phyloP scores from a whole-genome alignment of 2,797 vertebrate genomes.

The Masticophis lateralis region DNA sequence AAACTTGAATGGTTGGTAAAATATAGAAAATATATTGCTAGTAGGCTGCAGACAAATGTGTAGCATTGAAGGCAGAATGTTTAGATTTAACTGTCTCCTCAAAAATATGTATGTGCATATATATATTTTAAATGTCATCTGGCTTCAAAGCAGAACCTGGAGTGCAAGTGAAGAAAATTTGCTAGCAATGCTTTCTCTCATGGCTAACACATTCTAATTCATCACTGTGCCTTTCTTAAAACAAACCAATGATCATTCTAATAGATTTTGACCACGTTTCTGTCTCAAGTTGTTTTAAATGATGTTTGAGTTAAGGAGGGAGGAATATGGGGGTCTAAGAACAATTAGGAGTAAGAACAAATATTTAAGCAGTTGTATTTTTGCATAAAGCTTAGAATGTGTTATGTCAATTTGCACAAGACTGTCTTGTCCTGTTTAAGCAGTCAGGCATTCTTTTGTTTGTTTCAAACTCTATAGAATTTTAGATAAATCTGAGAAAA shows the following conservation, averaged over 20 bases:
- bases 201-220: slow-evolving; percentile 47
- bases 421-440: slow-evolving; percentile 75
- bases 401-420: slow-evolving; percentile 61
- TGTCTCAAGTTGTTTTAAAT: slow-evolving; percentile 41
- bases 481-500: slow-evolving; percentile 78
- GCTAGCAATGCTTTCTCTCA: slow-evolving; percentile 5
- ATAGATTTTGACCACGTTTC: slow-evolving; percentile 23
- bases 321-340: background rate
- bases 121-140: slow-evolving; percentile 18
- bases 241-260: slow-evolving; percentile 24
- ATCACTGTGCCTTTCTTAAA: slow-evolving; percentile 67
- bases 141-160: slow-evolving; percentile 41
- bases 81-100: slow-evolving; percentile 9
- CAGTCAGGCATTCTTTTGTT: slow-evolving; percentile 74
- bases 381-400: slow-evolving; percentile 72
- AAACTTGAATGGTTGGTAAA: background rate
- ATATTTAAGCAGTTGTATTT: slow-evolving; percentile 67
- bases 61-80: background rate
- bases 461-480: slow-evolving; percentile 73
- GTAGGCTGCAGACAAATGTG: background rate
- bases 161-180: slow-evolving; percentile 23
- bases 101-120: slow-evolving; percentile 24
- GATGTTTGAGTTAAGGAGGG: slow-evolving; percentile 25
- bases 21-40: background rate
- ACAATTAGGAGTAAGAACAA: slow-evolving; percentile 57